Base-by-base conservation (phyloP, 2,888 invertebrate species). In the Doris montereyensis region DNA sequence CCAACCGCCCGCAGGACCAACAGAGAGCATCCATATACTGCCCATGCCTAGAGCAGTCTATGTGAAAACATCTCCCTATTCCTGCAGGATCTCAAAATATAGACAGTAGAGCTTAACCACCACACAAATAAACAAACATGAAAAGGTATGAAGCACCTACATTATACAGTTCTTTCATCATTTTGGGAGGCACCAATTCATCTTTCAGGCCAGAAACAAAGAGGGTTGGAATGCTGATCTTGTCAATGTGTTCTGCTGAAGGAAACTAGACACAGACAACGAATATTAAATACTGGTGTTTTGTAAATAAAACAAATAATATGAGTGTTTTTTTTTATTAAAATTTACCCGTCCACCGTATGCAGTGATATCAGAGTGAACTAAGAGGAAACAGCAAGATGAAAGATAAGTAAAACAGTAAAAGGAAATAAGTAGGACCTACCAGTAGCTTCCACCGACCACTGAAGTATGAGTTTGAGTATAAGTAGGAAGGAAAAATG, bases 141-240 rank as follows among this genome's bases (percentile, higher is more conserved):
- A n/a, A n/a, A n/a, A n/a, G n/a, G n/a, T n/a, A n/a, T 21, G 2
- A n/a, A 28, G 3, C 5, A 30, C 86, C 87, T 86, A 92, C 91
- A 85, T 94, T 93, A 89, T 95, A 95, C 76, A 98, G 93, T 81
- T 95, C 94, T 82, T 94, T 93, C 94, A 97, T 97, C 97, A 98
- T 98, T 74, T 93, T 92, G 0, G 97, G 96, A 72, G 98, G 98
- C 41, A 98, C 97, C 77, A 98, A 92, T 17, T 94, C 94, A 91
- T 98, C 98, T 32, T 95, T 94, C 83, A 95, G 93, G 13, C 98
- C 98, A 82, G 97, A 97, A 86, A 98, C 94, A 90, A 98, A 96
- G 83, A 98, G 92, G 34, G 95, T 95, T 32, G 98, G 97, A 76
- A 95, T 93, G 77, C 94, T 92, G 57, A 97, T 92, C 79, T 94